phyloP scores from a whole-genome alignment of 1,140 invertebrate genomes.

The Cephus cinctus region DNA sequence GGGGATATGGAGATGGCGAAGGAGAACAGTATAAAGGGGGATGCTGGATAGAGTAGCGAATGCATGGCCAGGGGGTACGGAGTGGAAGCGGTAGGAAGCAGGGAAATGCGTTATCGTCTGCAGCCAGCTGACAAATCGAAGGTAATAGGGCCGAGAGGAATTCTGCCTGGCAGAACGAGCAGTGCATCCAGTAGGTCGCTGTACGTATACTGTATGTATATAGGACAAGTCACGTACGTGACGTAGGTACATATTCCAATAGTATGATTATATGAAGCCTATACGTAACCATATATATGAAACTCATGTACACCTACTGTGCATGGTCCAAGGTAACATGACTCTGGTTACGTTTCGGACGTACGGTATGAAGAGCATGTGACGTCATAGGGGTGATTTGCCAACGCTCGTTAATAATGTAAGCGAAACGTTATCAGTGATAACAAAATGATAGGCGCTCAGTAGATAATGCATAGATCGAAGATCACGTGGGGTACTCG shows the following conservation, averaged over 20 bases:
- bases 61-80: not conserved
- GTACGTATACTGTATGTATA: constrained; percentile 26
- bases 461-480: too few species aligned
- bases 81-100: constrained; percentile 29
- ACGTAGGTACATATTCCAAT: constrained; percentile 16
- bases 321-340: constrained; percentile 15
- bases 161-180: constrained; percentile 35
- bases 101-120: constrained; percentile 46
- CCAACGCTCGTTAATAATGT: too few species aligned
- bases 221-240: constrained; percentile 19
- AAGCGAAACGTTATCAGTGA: too few species aligned
- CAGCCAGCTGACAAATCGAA: constrained; percentile 49
- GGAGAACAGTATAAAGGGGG: not conserved
- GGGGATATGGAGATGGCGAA: not conserved
- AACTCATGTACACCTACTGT: constrained; percentile 4
- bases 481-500: too few species aligned
- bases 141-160: constrained; percentile 45
- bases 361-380: not conserved
- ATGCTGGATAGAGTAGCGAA: not conserved
- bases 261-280: constrained; percentile 25
- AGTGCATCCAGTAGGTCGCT: constrained; percentile 30
- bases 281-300: constrained; percentile 10
- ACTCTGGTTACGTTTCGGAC: constrained; percentile 14
- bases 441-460: too few species aligned
- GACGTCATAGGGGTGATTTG: too few species aligned